Conservation (phyloP, 2,797 vertebrate genomes). For the Pelobates cultripes region DNA sequence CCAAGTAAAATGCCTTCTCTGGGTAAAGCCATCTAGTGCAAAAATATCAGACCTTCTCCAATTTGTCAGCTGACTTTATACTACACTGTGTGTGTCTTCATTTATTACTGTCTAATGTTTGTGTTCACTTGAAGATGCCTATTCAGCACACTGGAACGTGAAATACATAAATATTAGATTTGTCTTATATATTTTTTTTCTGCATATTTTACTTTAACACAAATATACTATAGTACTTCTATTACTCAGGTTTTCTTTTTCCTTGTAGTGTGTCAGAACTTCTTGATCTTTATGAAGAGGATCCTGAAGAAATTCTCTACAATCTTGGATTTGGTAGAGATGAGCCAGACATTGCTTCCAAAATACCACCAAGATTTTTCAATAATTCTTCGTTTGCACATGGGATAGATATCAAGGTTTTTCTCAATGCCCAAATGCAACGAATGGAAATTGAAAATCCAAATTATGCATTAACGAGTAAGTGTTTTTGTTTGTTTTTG, state of each 20-base stretch:
- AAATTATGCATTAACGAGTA: slow-evolving; percentile 96
- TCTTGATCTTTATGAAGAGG: slow-evolving; percentile 94
- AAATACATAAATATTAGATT: too few species aligned
- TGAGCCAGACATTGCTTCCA: slow-evolving; percentile 92
- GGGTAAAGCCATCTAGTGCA: too few species aligned
- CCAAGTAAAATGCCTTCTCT: too few species aligned
- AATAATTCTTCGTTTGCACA: slow-evolving; percentile 82
- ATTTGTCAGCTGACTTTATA: too few species aligned
- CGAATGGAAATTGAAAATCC: slow-evolving; percentile 97
- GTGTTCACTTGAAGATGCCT: too few species aligned
- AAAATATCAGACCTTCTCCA: too few species aligned
- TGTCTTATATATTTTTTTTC: too few species aligned
- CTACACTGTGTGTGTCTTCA: too few species aligned
- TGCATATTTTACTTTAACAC: too few species aligned
- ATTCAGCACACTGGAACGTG: too few species aligned
- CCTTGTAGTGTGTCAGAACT: slow-evolving; percentile 89
- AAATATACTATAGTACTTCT: too few species aligned
- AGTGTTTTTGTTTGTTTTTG: slow-evolving; percentile 56
- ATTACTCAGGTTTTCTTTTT: neutral
- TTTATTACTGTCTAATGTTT: too few species aligned
- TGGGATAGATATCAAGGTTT: slow-evolving; percentile 97
- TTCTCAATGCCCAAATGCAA: slow-evolving; percentile 93
- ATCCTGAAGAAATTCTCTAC: slow-evolving; percentile 94
- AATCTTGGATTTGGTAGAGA: slow-evolving; percentile 96
- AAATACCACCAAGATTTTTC: slow-evolving; percentile 94